Conservation (phyloP, 2,113 vertebrate species). For the Atlantisia rogersi region DNA sequence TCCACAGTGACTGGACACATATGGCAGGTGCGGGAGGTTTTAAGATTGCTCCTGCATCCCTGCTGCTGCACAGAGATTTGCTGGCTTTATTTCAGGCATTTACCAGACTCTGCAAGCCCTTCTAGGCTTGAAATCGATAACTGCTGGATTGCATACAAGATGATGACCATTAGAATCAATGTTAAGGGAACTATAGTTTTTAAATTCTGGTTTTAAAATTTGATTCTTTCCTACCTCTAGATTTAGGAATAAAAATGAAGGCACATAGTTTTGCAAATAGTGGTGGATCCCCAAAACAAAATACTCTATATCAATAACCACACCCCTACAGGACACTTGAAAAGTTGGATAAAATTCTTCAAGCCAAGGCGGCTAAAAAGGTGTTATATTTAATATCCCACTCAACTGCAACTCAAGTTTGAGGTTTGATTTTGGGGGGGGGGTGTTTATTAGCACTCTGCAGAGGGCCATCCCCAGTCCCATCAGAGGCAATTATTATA, state of each 20-base stretch:
- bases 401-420: not conserved
- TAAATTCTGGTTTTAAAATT: not conserved
- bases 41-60: not conserved
- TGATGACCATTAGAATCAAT: not conserved
- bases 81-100: constrained; percentile 26
- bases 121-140: not conserved
- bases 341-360: not conserved
- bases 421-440: too few species aligned
- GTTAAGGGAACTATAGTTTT: not conserved
- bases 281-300: not conserved
- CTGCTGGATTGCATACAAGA: not conserved
- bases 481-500: not conserved
- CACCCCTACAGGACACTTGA: not conserved
- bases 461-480: not conserved
- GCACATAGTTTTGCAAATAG: not conserved
- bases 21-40: constrained; percentile 27
- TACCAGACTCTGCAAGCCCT: not conserved
- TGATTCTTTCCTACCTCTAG: not conserved
- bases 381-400: not conserved
- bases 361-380: not conserved
- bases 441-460: not conserved
- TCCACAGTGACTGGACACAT: not conserved
- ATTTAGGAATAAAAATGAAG: not conserved
- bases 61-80: not conserved
- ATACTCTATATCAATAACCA: not conserved